Evolutionary conservation across 2,113 vertebrate species (phyloP), one percentile per base, ranked within the genome.

Genomic region (Callocephalon fimbriatum): DNA sequence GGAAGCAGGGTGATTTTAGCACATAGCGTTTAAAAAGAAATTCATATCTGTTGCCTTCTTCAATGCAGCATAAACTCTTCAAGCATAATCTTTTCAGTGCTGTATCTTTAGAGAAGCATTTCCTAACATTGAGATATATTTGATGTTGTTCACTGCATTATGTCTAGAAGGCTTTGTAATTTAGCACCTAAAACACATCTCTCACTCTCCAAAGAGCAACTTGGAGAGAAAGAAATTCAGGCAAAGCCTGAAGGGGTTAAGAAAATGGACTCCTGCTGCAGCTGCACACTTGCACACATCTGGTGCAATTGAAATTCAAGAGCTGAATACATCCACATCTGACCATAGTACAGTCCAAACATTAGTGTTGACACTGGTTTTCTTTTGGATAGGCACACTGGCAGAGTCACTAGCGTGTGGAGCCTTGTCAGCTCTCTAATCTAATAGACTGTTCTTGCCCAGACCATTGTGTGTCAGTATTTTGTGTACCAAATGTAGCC

Each of bases 381-480:
- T 88, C 71, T 95, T 95, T 93, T 97, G 95, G 93, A 94, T 88
- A 93, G 94, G 74, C 93, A 86, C 74, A 88, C 81, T 97, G 97
- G 97, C 96, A 97, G 79, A 95, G 47, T 88, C 71, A 50, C 51
- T 86, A 86, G 93, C 7, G 1, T 88, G 90, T 97, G 94, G 93
- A 96, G 77, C 94, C 81, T 70, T 90, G 89, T 97, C 93, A 96
- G 95, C 90, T 96, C 84, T 50, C 84, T 96, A 97, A 97, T 97
- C 97, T 97, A 97, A 97, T 97, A 95, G 97, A 90, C 89, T 97
- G 93, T 96, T 94, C 96, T 94, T 97, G 95, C 95, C 94, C 96
- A 96, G 95, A 92, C 93, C 81, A n/a, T 92, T 90, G 91, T 97
- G 91, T 97, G 94, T 97, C 94, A 88, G 87, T 90, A 61, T 97